A percentile compares a stretch with the other conserved stretches of the same genome.
phyloP scores from a whole-genome alignment of 2,113 vertebrate genomes.

The Varanus komodoensis region DNA sequence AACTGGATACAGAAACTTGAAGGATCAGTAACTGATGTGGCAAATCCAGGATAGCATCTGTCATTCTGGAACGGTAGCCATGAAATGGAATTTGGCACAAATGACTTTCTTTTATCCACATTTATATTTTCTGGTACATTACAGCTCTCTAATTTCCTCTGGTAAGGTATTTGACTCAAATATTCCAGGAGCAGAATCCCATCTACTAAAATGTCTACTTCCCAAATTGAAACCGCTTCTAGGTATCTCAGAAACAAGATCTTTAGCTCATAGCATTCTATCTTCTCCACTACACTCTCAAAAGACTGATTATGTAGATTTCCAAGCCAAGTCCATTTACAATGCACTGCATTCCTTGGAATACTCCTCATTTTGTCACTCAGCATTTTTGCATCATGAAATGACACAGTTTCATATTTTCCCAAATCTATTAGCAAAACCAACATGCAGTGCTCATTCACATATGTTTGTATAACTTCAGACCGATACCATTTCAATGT shows the following conservation, averaged over 20 bases:
- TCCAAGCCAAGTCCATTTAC: constrained; percentile 74
- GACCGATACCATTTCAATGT: constrained; percentile 75
- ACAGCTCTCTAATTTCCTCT: constrained; percentile 10
- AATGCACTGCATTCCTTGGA: constrained; percentile 78
- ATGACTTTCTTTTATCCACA: neutral
- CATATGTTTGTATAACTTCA: constrained; percentile 67
- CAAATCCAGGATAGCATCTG: constrained; percentile 74
- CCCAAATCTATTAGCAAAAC: constrained; percentile 82
- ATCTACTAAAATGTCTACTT: constrained; percentile 79
- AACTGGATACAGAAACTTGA: constrained; percentile 84
- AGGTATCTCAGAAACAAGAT: constrained; percentile 77
- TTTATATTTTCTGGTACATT: neutral
- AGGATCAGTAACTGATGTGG: constrained; percentile 78
- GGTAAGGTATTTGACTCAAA: constrained; percentile 38
- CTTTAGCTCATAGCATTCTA: constrained; percentile 70
- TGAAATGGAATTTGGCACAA: constrained; percentile 45
- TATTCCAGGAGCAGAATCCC: constrained; percentile 57
- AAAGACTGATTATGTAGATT: constrained; percentile 42
- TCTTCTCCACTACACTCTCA: constrained; percentile 49
- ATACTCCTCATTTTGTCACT: constrained; percentile 56
- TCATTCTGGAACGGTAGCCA: constrained; percentile 71
- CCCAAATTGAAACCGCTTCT: constrained; percentile 71
- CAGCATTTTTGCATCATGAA: constrained; percentile 60
- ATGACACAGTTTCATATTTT: constrained; percentile 67
- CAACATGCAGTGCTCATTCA: constrained; percentile 56